Evolutionary conservation across 2,113 vertebrate species (phyloP).

Genomic region (Scartelaos histophorus): DNA sequence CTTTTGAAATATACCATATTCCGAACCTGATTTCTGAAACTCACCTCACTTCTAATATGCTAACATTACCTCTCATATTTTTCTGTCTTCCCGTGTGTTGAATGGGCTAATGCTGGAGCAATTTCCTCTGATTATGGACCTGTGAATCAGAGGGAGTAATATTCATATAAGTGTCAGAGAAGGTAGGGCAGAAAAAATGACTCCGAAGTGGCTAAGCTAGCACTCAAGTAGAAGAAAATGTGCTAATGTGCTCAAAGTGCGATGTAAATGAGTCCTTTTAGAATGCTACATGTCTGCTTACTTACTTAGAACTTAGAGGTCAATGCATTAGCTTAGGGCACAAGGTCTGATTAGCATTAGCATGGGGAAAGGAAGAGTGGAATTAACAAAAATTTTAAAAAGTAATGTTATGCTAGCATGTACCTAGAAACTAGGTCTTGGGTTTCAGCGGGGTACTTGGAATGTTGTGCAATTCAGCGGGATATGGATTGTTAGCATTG

Average conservation of each 20-base stretch:
- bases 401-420: background rate
- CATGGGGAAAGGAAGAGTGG: background rate
- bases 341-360: constrained; percentile 19
- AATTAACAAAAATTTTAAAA: background rate
- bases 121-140: constrained; percentile 59
- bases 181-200: constrained; percentile 41
- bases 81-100: constrained; percentile 37
- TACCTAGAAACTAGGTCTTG: background rate
- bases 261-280: constrained; percentile 48
- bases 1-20: no score
- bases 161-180: constrained; percentile 55
- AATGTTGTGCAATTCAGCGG: constrained; percentile 49
- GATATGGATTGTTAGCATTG: constrained; percentile 58
- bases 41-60: background rate
- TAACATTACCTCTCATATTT: constrained; percentile 22
- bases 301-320: constrained; percentile 22
- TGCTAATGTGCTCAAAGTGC: constrained; percentile 48
- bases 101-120: constrained; percentile 49
- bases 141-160: constrained; percentile 48
- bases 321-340: constrained; percentile 4
- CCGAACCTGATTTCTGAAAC: background rate
- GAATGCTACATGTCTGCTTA: constrained; percentile 18
- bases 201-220: constrained; percentile 23
- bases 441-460: constrained; percentile 42
- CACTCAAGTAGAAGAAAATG: constrained; percentile 25